These are phyloP conservation scores for Lordiphosa clarofinis DNA, from an alignment of 1,140 invertebrate species.

Conservation along the genomic window DNA sequence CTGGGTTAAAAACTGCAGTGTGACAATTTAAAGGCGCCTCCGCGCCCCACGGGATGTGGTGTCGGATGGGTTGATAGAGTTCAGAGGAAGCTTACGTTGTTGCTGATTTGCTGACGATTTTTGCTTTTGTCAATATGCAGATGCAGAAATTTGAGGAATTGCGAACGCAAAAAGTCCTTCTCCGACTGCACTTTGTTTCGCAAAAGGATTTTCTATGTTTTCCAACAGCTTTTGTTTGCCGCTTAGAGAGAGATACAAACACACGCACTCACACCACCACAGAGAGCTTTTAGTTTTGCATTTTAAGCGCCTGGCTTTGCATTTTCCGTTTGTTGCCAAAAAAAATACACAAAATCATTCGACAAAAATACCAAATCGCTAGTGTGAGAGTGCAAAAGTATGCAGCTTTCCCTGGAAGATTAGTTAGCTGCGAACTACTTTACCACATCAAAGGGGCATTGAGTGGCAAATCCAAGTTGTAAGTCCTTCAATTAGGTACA, in stretches of 20 bases:
- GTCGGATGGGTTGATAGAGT: background rate
- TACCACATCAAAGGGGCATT: conserved; percentile 34
- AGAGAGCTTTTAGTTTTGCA: conserved; percentile 70
- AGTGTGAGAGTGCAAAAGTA: conserved; percentile 9
- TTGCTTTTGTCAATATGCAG: conserved; percentile 50
- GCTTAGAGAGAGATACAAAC: conserved; percentile 21
- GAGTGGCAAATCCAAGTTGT: conserved; percentile 41
- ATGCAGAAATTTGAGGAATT: conserved; percentile 14
- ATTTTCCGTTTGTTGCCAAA: conserved; percentile 43
- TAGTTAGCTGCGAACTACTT: conserved; percentile 17
- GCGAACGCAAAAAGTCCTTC: conserved; percentile 2
- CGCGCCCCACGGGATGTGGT: conserved; percentile 5
- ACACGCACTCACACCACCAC: background rate
- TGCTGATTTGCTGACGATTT: conserved; percentile 49
- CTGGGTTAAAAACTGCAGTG: conserved; percentile 62
- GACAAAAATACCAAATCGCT: conserved; percentile 49
- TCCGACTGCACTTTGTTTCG: conserved; percentile 46
- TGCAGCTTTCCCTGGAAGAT: conserved; percentile 13
- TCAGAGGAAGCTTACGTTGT: background rate
- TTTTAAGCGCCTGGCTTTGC: conserved; percentile 67
- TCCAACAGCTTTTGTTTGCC: conserved; percentile 69
- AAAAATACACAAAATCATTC: conserved; percentile 54
- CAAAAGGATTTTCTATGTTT: conserved; percentile 74
- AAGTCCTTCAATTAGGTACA: conserved; percentile 45
- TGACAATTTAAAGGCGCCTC: conserved; percentile 49